These are phyloP conservation scores for Drosophila ogumai DNA, from an alignment of 1,140 invertebrate species.

Conservation along the genomic window DNA sequence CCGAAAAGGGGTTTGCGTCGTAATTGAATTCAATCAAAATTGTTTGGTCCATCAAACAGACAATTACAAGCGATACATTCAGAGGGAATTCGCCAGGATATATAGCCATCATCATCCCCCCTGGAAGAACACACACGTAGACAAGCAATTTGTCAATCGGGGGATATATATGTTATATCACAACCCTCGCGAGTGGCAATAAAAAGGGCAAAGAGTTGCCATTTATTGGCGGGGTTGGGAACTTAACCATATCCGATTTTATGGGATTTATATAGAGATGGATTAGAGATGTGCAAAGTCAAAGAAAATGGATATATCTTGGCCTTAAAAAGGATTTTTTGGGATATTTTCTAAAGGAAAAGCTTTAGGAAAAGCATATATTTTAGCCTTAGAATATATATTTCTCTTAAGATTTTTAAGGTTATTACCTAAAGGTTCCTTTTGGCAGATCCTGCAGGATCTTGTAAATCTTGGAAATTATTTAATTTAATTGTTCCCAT, in stretches of 20 bases:
- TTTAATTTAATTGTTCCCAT: no score
- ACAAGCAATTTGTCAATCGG: conserved; percentile 78
- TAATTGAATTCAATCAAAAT: conserved; percentile 85
- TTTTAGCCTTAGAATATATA: no score
- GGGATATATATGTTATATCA: conserved; percentile 4
- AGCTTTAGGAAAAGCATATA: no score
- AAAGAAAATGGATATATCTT: no score
- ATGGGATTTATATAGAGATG: not conserved
- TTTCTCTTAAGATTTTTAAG: not conserved
- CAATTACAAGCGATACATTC: conserved; percentile 75
- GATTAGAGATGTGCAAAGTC: not conserved
- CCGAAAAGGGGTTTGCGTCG: conserved; percentile 47
- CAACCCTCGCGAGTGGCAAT: conserved; percentile 8
- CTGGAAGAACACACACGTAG: conserved; percentile 69
- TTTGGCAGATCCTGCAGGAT: not conserved
- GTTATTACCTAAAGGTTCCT: no score
- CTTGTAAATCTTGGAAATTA: not conserved
- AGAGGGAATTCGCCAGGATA: conserved; percentile 31
- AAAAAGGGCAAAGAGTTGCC: conserved; percentile 29
- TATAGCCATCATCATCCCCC: conserved; percentile 4
- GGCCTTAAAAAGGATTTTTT: no score
- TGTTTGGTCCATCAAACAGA: conserved; percentile 84
- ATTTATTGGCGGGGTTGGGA: not conserved
- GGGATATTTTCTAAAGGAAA: no score
- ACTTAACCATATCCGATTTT: conserved; percentile 1